phyloP scores from a whole-genome alignment of 2,888 invertebrate genomes.

The Hartigia nigra region DNA sequence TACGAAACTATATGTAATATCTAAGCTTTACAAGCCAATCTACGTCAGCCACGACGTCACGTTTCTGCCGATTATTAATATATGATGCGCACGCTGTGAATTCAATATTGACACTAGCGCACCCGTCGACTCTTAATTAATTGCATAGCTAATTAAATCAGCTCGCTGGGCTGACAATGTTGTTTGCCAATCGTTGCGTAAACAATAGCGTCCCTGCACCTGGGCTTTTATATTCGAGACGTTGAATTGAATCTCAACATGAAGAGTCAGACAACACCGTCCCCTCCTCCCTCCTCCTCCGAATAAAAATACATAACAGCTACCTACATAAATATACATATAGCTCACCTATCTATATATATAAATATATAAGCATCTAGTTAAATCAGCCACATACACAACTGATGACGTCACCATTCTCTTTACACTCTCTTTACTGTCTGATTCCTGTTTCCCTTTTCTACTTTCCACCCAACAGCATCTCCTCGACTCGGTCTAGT shows the following conservation, averaged over 20 bases:
- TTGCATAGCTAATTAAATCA: conserved; percentile 24
- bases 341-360: too few relatives aligned
- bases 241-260: too few relatives aligned
- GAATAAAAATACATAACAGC: too few relatives aligned
- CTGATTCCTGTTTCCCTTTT: neutral
- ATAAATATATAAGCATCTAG: neutral
- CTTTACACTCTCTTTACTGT: neutral
- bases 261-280: too few relatives aligned
- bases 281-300: too few relatives aligned
- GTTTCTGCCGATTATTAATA: too few relatives aligned
- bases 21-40: too few relatives aligned
- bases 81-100: conserved; percentile 37
- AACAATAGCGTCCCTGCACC: neutral
- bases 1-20: too few relatives aligned
- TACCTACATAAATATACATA: too few relatives aligned
- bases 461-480: neutral
- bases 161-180: neutral
- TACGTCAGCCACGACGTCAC: too few relatives aligned
- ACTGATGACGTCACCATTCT: neutral
- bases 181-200: neutral
- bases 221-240: too few relatives aligned
- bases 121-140: conserved; percentile 53
- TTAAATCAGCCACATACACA: neutral
- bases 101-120: conserved; percentile 57
- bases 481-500: neutral